phyloP scores from a whole-genome alignment of 2,888 invertebrate genomes.

The Eutolmus rufibarbis region DNA sequence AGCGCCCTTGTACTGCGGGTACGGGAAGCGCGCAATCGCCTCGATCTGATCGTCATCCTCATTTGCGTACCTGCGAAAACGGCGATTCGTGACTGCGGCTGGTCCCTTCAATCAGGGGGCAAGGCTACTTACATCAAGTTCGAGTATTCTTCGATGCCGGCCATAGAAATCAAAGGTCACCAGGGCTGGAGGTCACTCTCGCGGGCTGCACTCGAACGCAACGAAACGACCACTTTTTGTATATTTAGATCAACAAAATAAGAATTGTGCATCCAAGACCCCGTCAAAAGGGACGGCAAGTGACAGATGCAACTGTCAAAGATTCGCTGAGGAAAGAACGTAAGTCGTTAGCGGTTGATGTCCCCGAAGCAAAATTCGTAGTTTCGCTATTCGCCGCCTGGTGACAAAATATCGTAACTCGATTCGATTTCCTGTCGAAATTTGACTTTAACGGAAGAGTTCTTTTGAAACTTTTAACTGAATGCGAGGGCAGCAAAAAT shows the following conservation, averaged over 20 bases:
- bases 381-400: not conserved
- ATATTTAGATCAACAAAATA: not conserved
- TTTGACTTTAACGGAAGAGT: no score
- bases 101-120: not conserved
- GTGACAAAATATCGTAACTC: not conserved
- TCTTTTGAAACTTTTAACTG: no score
- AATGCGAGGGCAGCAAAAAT: no score
- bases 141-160: conserved; percentile 60
- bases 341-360: not conserved
- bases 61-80: conserved; percentile 52
- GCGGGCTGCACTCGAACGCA: no score
- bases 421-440: not conserved
- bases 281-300: not conserved
- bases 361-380: not conserved
- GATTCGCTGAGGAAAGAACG: not conserved
- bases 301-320: not conserved
- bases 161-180: conserved; percentile 52
- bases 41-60: conserved; percentile 45
- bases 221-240: not conserved
- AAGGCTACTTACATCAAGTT: conserved; percentile 54
- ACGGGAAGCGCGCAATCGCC: conserved; percentile 23
- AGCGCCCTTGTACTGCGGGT: not conserved
- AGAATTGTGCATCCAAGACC: not conserved
- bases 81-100: not conserved
- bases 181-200: not conserved